Evolutionary conservation across 1,140 invertebrate genomes (phyloP).

Genomic region (Diachasmimorpha longicaudata): DNA sequence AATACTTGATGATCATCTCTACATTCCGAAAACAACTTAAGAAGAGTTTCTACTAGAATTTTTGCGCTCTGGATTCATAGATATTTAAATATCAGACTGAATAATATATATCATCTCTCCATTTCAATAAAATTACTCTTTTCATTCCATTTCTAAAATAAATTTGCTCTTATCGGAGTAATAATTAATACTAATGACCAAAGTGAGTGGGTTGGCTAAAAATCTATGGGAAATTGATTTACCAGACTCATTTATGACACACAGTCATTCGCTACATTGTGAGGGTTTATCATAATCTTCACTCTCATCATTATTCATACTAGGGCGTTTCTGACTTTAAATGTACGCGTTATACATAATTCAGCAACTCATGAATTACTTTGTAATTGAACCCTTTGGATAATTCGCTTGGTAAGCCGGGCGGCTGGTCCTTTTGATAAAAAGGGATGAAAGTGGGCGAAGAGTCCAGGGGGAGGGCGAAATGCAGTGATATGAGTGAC

Average conservation of each 20-base stretch:
- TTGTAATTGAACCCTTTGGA: conserved; percentile 33
- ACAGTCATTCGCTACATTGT: conserved; percentile 15
- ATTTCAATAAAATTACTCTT: no score
- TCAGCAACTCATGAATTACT: conserved; percentile 27
- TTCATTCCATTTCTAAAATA: no score
- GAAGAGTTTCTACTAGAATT: no score
- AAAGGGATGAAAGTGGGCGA: background rate
- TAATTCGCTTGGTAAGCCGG: conserved; percentile 27
- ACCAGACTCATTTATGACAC: background rate
- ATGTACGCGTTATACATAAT: conserved; percentile 30
- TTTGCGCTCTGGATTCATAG: no score
- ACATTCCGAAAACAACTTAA: no score
- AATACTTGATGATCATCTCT: no score
- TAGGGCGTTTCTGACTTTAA: conserved; percentile 25
- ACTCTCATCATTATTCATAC: conserved; percentile 32
- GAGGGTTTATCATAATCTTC: conserved; percentile 13
- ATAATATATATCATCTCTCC: no score
- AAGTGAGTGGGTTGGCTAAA: background rate
- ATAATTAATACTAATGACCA: background rate
- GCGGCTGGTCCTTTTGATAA: background rate
- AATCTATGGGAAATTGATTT: conserved; percentile 16
- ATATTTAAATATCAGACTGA: no score
- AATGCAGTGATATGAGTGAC: background rate
- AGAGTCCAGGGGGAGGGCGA: background rate
- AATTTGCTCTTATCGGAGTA: no score